Percentiles rank a stretch among this genome's conserved stretches.
Evolutionary conservation across 2,113 vertebrate species (phyloP).

Genomic region (Aphyosemion australe): DNA sequence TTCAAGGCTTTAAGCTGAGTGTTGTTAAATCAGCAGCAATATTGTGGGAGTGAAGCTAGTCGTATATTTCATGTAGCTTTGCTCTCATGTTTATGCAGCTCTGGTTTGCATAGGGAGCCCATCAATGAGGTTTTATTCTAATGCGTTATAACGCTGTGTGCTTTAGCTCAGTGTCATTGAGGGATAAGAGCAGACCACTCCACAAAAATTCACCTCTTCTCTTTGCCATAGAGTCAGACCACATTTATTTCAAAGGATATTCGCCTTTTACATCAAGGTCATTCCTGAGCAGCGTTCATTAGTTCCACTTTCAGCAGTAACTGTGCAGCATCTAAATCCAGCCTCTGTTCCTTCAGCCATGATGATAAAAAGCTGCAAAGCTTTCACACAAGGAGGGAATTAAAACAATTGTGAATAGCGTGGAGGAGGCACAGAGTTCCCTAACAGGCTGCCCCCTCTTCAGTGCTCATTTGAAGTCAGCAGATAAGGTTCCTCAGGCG

Average conservation of each 20-base stretch:
- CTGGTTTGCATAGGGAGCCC: too few relatives aligned
- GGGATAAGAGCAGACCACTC: constrained; percentile 38
- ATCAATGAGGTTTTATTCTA: constrained; percentile 12
- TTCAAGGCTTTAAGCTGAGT: too few relatives aligned
- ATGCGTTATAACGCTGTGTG: constrained; percentile 21
- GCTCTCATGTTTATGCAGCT: too few relatives aligned
- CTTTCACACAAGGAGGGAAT: constrained; percentile 51
- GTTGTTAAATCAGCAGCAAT: too few relatives aligned
- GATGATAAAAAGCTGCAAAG: constrained; percentile 42
- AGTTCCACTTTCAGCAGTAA: constrained; percentile 39
- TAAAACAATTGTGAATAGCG: constrained; percentile 51
- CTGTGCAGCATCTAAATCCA: constrained; percentile 51
- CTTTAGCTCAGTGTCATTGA: constrained; percentile 10
- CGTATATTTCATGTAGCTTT: too few relatives aligned
- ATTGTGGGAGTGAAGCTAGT: too few relatives aligned
- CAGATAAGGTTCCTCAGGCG: constrained; percentile 51
- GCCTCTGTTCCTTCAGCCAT: constrained; percentile 34
- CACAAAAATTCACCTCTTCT: constrained; percentile 46
- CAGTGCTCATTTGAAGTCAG: constrained; percentile 57
- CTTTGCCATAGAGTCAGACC: constrained; percentile 2
- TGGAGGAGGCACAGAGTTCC: constrained; percentile 24
- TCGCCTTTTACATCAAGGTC: constrained; percentile 60
- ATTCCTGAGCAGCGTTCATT: constrained; percentile 48
- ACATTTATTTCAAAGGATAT: constrained; percentile 29
- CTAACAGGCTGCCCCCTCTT: constrained; percentile 53